Percentiles rank a stretch among this genome's conserved stretches.
These are phyloP conservation scores for Phocides pigmalion DNA, from an alignment of 1,140 invertebrate species.

Conservation along the genomic window DNA sequence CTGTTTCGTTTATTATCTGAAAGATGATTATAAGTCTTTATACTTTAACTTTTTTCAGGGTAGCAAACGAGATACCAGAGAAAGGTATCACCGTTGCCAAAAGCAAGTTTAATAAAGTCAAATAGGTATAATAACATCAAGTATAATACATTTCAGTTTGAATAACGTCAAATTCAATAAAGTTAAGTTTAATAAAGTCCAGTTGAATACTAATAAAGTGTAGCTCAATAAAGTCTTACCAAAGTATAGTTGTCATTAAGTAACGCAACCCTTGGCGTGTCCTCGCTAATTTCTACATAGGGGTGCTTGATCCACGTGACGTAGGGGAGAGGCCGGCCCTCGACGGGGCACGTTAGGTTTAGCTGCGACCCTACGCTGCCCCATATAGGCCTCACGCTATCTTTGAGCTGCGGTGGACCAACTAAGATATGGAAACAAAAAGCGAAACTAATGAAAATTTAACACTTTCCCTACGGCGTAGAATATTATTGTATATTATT, in stretches of 20 bases:
- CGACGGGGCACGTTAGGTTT: slow-evolving; percentile 63
- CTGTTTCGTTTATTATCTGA: slow-evolving; percentile 65
- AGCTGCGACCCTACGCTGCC: slow-evolving; percentile 46
- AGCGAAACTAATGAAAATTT: no score
- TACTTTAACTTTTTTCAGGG: no score
- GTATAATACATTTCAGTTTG: no score
- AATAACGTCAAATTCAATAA: no score
- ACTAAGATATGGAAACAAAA: slow-evolving; percentile 56
- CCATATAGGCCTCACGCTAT: slow-evolving; percentile 42
- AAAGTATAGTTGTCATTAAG: slow-evolving; percentile 61
- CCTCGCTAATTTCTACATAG: slow-evolving; percentile 59
- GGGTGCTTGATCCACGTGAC: slow-evolving; percentile 76
- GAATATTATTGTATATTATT: no score
- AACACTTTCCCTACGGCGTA: no score
- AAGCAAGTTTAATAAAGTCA: no score
- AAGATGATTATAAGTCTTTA: slow-evolving; percentile 13
- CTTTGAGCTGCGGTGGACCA: slow-evolving; percentile 67
- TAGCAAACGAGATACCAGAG: no score
- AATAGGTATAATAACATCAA: no score
- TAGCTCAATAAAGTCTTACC: slow-evolving; percentile 61
- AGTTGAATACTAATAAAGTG: no score
- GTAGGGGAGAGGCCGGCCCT: slow-evolving; percentile 58
- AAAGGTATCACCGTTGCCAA: no score
- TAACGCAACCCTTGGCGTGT: slow-evolving; percentile 45
- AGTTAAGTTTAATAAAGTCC: no score